These are phyloP conservation scores for Entomobrya proxima DNA, from an alignment of 2,888 invertebrate species.

Conservation along the genomic window DNA sequence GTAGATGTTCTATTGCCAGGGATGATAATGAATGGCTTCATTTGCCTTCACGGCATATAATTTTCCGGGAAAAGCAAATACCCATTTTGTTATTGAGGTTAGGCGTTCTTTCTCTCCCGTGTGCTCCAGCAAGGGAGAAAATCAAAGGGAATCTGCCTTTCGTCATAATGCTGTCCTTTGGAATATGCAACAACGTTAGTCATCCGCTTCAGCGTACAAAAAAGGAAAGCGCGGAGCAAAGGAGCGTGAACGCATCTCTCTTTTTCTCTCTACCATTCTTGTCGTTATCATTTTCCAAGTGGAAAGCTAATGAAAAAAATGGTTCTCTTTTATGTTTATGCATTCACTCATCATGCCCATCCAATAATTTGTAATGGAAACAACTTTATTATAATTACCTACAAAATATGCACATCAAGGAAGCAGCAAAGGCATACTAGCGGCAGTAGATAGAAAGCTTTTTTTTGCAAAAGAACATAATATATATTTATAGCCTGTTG, in stretches of 20 bases:
- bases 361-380: slow-evolving; percentile 38
- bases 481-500: not conserved
- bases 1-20: too few relatives aligned
- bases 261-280: not conserved
- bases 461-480: not conserved
- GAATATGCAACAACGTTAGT: not conserved
- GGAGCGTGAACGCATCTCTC: not conserved
- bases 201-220: not conserved
- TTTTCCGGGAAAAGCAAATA: too few relatives aligned
- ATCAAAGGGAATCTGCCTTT: slow-evolving; percentile 6
- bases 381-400: slow-evolving; percentile 25
- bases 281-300: not conserved
- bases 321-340: not conserved
- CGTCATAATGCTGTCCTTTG: not conserved
- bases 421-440: not conserved
- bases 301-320: slow-evolving; percentile 7
- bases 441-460: not conserved
- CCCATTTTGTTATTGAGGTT: too few relatives aligned
- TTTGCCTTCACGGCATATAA: too few relatives aligned
- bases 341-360: slow-evolving; percentile 31
- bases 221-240: not conserved
- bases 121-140: not conserved
- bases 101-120: not conserved
- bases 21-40: too few relatives aligned
- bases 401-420: not conserved